Base-by-base conservation (phyloP, 2,888 invertebrate genomes). In the Matsumyia berberina region DNA sequence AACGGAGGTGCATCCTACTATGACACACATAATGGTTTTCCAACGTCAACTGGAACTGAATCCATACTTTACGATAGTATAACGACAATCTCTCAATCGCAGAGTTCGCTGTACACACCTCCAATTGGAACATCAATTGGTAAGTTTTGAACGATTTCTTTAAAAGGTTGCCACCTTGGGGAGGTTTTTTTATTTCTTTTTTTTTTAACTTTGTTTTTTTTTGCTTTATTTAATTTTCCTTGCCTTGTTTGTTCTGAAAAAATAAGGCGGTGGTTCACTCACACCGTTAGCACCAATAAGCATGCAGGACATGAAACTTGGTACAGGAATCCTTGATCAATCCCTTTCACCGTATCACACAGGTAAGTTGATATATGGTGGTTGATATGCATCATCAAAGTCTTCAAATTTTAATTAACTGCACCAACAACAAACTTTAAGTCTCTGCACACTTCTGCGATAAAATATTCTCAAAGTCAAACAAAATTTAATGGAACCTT, bases 301-400 rank as follows among this genome's bases (percentile, higher is more conserved):
- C 91, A 95, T 95, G 94, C 95, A 95, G 92, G 95, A 95, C 91
- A 94, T 95, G 93, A 95, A 95, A 93, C 93, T 95, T 89, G 94
- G 93, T 91, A 92, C 94, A 89, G 92, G 92, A 88, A 93, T 94
- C 87, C 92, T 95, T 92, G 95, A 95, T 88, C 94, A 94, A 88
- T 93, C 94, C 87, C 92, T 95, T 90, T 94, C 95, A 88, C 94
- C 95, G 86, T 95, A 95, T 90, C 94, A 94, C 90, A 93, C 95
- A 93, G 95, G 95, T 95, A 93, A 94, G 90, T 64, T 33, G 1
- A 37, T 1, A 11, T 53, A 12, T 42, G 35, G 55, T 29, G 60
- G 15, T 55, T 58, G 53, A 58, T 60, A 44, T 29, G 15, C 55
- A 67, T 62, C 62, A 11, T n/a, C 31, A 37, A 19, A 39, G 12